Base-by-base conservation (phyloP, 2,797 vertebrate genomes). In the Nyctalus aviator region DNA sequence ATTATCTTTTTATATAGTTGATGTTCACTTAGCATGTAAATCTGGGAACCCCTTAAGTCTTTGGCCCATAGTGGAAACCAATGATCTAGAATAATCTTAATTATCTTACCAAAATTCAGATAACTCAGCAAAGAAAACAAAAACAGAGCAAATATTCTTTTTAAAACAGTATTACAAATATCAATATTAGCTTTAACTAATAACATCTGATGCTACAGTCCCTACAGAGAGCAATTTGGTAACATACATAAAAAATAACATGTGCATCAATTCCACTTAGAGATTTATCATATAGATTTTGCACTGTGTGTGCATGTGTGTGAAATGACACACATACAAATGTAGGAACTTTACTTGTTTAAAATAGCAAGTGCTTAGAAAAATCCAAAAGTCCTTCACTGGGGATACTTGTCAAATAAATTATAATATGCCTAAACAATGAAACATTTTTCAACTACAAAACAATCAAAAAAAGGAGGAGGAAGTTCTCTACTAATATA, bases 51-150 rank as follows among this genome's bases (percentile, higher is more conserved):
- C 20, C 12, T 46, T 64, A 37, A 35, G 27, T 53, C 30, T 94
- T 46, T 84, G 30, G 53, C 11, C 35, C 55, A 23, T 84, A 76
- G 53, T 50, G 3, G 32, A 41, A 91, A 93, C 17, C 53, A 91
- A 76, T n/a, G 76, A 77, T n/a, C 41, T 91, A 75, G 30, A 96
- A 83, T 10, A 77, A 83, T 41, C 27, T 83, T 86, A 81, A 18
- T 15, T 86, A 25, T 84, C 30, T 89, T 66, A 92, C 20, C 41
- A 88, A 96, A 94, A 77, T 55, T 96, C 84, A 87, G 57, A 72
- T 55, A 83, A 64, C 18, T 92, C 48, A 13, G 12, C 41, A 89
- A 88, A 91, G 20, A 44, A 66, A 35, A 72, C 23, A 66, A 48
- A 71, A 85, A n/a, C 27, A 83, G 15, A 66, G 35, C 21, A 77